Percentiles rank a stretch among this genome's conserved stretches.
Conservation (phyloP, 2,797 vertebrate genomes). For the Sparidentex hasta region DNA sequence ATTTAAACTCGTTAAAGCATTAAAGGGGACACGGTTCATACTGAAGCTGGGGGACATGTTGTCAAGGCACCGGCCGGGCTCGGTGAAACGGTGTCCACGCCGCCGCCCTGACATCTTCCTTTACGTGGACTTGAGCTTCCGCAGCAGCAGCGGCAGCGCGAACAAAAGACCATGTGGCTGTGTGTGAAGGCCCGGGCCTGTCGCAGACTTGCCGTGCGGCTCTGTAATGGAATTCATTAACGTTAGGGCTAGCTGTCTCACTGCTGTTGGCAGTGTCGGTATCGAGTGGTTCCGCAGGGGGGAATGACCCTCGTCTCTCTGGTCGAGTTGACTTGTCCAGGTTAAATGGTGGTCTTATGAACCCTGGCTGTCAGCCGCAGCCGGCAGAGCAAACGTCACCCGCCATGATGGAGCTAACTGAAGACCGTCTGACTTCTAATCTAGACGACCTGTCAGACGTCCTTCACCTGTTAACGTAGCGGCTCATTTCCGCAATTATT, state of each 20-base stretch:
- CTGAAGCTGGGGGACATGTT: fast-evolving
- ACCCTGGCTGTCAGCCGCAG: slow-evolving; percentile 1
- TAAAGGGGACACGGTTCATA: fast-evolving
- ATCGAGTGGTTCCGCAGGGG: no score
- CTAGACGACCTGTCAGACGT: no score
- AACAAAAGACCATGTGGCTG: slow-evolving; percentile 65
- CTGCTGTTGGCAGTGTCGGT: neutral
- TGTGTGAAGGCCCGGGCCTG: slow-evolving; percentile 30
- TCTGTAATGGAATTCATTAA: neutral
- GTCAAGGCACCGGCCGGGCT: fast-evolving
- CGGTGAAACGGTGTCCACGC: neutral
- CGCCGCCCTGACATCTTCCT: fast-evolving
- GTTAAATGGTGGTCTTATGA: neutral
- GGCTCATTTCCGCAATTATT: no score
- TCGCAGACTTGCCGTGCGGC: fast-evolving
- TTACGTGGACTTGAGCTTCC: no score
- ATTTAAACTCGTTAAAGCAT: neutral
- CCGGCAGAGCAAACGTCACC: neutral
- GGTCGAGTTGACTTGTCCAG: fast-evolving
- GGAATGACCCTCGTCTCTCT: fast-evolving
- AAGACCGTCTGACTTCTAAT: neutral
- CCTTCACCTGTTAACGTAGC: no score
- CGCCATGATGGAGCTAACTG: no score
- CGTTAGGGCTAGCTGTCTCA: no score
- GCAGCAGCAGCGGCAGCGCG: neutral